These are phyloP conservation scores for Periophthalmus magnuspinnatus DNA, from an alignment of 2,797 vertebrate species.

Conservation along the genomic window DNA sequence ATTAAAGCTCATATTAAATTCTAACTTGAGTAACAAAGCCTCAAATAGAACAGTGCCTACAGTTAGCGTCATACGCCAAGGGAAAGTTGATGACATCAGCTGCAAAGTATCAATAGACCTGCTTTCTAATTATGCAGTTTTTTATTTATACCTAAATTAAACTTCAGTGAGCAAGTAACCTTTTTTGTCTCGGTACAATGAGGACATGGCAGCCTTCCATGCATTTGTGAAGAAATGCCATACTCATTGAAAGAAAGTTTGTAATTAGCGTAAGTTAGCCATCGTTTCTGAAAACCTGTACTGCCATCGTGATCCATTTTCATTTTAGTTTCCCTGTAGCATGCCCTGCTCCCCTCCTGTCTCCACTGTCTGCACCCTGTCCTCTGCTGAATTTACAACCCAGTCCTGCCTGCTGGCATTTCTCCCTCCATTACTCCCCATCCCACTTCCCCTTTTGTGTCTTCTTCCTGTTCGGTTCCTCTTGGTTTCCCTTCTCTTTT, in stretches of 20 bases:
- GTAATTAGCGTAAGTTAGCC: background rate
- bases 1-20: too few species aligned
- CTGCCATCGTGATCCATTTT: background rate
- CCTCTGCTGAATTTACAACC: slow-evolving; percentile 58
- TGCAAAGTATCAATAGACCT: too few species aligned
- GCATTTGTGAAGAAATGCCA: too few species aligned
- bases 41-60: too few species aligned
- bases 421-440: slow-evolving; percentile 35
- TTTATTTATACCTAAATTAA: too few species aligned
- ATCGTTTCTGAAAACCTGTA: background rate
- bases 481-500: slow-evolving; percentile 35
- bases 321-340: slow-evolving; percentile 36
- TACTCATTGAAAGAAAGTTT: background rate
- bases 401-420: slow-evolving; percentile 52
- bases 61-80: too few species aligned
- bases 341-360: slow-evolving; percentile 50
- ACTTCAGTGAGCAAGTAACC: too few species aligned
- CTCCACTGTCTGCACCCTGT: slow-evolving; percentile 43
- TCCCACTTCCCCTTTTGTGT: slow-evolving; percentile 22
- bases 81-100: too few species aligned
- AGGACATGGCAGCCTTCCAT: too few species aligned
- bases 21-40: too few species aligned
- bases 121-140: too few species aligned
- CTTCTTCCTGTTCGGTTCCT: slow-evolving; percentile 33
- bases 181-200: too few species aligned